phyloP scores from a whole-genome alignment of 2,113 vertebrate species.

The Halcyon malimbica region DNA sequence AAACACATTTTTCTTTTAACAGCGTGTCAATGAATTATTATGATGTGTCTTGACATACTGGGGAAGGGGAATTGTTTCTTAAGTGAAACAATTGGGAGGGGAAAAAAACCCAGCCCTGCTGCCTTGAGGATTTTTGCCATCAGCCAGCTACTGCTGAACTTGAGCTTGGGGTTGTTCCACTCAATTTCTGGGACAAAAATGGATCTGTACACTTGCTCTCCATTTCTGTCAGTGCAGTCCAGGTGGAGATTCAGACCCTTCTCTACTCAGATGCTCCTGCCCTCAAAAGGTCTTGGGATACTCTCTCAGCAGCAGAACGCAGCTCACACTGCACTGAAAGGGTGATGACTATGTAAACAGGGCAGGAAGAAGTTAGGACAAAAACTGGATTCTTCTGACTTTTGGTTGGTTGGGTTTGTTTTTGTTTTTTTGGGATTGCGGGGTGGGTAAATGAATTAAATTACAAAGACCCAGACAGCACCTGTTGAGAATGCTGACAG shows the following conservation, averaged over 20 bases:
- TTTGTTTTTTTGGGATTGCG: neutral
- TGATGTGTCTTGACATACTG: neutral
- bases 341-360: neutral
- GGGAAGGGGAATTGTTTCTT: neutral
- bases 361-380: neutral
- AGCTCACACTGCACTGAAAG: neutral
- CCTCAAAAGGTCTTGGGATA: neutral
- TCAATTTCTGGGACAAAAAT: neutral
- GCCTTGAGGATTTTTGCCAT: neutral
- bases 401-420: neutral
- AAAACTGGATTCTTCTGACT: neutral
- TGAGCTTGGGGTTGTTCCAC: neutral
- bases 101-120: neutral
- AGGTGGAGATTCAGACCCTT: neutral
- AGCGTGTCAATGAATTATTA: neutral
- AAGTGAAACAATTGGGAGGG: neutral
- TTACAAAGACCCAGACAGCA: neutral
- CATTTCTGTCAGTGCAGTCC: neutral
- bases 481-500: neutral
- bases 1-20: neutral
- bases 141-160: neutral
- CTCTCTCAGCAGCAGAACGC: neutral
- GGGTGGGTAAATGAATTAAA: neutral
- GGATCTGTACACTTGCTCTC: neutral
- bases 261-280: neutral